These are phyloP conservation scores for Ashinkailepas kermadecensis DNA, from an alignment of 2,888 invertebrate genomes.

Conservation along the genomic window DNA sequence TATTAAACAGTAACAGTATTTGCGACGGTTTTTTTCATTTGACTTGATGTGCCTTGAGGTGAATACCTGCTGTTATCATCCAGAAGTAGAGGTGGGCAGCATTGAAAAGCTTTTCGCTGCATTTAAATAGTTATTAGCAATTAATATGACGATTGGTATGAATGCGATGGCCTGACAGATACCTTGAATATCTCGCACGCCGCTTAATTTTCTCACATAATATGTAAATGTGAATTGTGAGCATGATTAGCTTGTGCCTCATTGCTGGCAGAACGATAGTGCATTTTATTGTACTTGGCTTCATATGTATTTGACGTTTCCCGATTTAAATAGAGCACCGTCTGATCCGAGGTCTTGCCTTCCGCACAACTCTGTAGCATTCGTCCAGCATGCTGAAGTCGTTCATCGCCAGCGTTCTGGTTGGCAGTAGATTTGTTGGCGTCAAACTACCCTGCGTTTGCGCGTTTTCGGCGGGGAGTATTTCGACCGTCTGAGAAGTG, in stretches of 20 bases:
- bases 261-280: too few species aligned
- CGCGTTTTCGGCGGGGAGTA: background rate
- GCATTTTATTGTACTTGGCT: too few species aligned
- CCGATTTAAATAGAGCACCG: background rate
- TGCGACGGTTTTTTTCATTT: background rate
- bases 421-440: background rate
- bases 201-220: background rate
- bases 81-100: background rate
- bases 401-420: background rate
- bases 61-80: background rate
- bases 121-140: background rate
- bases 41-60: background rate
- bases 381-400: background rate
- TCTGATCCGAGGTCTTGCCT: background rate
- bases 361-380: background rate
- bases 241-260: too few species aligned
- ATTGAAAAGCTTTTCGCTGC: background rate
- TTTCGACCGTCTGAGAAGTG: background rate
- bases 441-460: background rate
- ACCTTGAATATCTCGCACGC: background rate
- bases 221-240: background rate
- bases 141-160: background rate
- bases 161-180: background rate
- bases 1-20: constrained; percentile 15
- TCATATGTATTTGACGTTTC: background rate